Base-by-base conservation (phyloP, 2,113 vertebrate genomes). In the Podarcis muralis region DNA sequence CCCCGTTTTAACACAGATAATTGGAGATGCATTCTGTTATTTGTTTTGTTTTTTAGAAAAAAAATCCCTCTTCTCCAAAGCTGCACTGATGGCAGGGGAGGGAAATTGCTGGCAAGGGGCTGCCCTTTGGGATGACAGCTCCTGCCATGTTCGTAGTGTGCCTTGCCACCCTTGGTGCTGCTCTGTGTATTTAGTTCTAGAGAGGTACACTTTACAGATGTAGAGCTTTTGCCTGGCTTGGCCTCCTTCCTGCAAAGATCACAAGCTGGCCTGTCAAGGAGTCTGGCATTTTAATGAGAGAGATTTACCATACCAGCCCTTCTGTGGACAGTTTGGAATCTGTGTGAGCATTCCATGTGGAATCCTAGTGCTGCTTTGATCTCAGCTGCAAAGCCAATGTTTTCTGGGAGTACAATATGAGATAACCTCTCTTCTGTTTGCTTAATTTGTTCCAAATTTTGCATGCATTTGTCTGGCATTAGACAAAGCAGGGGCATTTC, bases 221-320 rank as follows among this genome's bases (percentile, higher is more conserved):
- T 37, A 83, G 72, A 22, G 35, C 30, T 35, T 83, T 66, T 83
- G 20, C 22, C 35, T 32, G 30, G 30, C 35, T 76, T 76, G 57
- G 87, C 69, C 12, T 83, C 40, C 37, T 48, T 83, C 37, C 87
- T 76, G 30, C 53, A 88, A 68, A 57, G 35, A 71, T 89, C 82
- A 69, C 48, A 48, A 71, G 32, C 43, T 83, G 5, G 16, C 75
- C 82, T 89, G 88, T 84, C 75, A 85, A 85, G 48, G 65, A 32
- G 27, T 53, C 65, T 85, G 88, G 30, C 83, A 74, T 2, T 4
- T 81, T 89, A 89, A 85, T n/a, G 83, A 80, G 82, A 76, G 83
- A 89, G 32, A 89, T 72, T 89, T 85, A 6, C 66, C 66, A 85
- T 89, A 43, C 66, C 4, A 16, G 32, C 22, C 71, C 75, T 72